A percentile compares a stretch with the other conserved stretches of the same genome.
phyloP scores from a whole-genome alignment of 2,888 invertebrate genomes.

The Macaria liturata region DNA sequence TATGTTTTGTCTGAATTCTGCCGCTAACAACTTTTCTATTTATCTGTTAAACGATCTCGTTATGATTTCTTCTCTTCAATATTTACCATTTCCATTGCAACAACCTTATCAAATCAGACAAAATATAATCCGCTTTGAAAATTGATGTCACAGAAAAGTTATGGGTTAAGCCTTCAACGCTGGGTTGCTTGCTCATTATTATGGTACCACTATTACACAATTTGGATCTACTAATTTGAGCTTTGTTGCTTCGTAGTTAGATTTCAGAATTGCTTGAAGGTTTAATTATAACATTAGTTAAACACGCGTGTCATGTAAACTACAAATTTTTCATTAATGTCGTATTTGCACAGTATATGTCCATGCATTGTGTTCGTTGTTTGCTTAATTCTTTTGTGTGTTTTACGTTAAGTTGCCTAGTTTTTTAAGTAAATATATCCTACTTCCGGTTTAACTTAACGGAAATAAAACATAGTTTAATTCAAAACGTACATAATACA shows the following conservation, averaged over 20 bases:
- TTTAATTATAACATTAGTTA: constrained; percentile 30
- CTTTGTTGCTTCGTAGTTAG: constrained; percentile 12
- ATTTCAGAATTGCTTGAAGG: constrained; percentile 23
- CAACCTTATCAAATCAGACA: neutral
- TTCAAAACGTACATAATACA: too few species aligned
- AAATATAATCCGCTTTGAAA: constrained; percentile 25
- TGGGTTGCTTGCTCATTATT: constrained; percentile 30
- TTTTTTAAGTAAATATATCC: too few species aligned
- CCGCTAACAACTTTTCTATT: too few species aligned
- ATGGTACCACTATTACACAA: constrained; percentile 1
- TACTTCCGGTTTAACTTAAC: too few species aligned
- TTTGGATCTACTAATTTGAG: constrained; percentile 13
- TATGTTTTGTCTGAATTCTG: constrained; percentile 3
- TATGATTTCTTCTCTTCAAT: too few species aligned
- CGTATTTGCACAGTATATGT: constrained; percentile 34
- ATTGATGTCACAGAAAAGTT: constrained; percentile 2
- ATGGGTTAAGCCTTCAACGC: constrained; percentile 36
- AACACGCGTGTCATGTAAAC: constrained; percentile 37
- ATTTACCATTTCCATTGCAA: too few species aligned
- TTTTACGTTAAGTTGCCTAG: constrained; percentile 14
- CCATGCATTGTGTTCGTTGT: constrained; percentile 31
- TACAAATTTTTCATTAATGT: constrained; percentile 36
- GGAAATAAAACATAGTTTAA: too few species aligned
- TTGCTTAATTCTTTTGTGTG: constrained; percentile 17
- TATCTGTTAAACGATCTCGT: too few species aligned